Conservation (phyloP, 1,140 invertebrate genomes). For the Drosophila bipectinata region DNA sequence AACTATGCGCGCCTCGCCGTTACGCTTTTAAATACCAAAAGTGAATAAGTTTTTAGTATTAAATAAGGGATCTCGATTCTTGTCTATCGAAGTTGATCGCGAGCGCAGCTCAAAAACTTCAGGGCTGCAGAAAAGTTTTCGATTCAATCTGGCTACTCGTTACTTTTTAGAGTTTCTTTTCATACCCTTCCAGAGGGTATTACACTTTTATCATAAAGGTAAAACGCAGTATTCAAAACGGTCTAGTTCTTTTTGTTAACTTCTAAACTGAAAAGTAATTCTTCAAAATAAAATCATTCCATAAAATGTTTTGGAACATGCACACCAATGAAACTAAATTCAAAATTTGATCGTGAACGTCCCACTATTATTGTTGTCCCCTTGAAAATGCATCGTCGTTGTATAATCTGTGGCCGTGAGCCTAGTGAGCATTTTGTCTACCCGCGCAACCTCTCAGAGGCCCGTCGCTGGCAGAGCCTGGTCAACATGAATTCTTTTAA, state of each 20-base stretch:
- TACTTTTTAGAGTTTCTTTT: background rate
- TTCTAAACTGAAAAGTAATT: background rate
- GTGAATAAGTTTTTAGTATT: background rate
- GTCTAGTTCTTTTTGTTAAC: too few species aligned
- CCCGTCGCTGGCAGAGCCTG: conserved; percentile 45
- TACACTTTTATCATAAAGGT: too few species aligned
- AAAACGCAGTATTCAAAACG: too few species aligned
- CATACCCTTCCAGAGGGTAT: too few species aligned
- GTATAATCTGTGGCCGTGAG: conserved; percentile 56
- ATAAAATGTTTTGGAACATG: conserved; percentile 2
- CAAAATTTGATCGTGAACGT: conserved; percentile 41
- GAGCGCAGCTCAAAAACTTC: background rate
- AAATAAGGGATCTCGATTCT: background rate
- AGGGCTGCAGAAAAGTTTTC: too few species aligned
- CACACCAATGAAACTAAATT: conserved; percentile 32
- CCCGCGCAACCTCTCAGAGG: conserved; percentile 41
- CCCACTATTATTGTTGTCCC: conserved; percentile 31
- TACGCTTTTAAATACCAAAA: conserved; percentile 2
- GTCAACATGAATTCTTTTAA: conserved; percentile 15
- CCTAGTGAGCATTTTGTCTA: conserved; percentile 27
- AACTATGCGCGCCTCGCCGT: background rate
- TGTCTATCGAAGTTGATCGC: too few species aligned
- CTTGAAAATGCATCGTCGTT: conserved; percentile 53
- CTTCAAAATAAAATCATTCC: background rate
- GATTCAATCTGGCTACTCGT: background rate